Evolutionary conservation across 92 coral and sea anemone genomes (phyloP).

Genomic region (Zoanthus gigantus): DNA sequence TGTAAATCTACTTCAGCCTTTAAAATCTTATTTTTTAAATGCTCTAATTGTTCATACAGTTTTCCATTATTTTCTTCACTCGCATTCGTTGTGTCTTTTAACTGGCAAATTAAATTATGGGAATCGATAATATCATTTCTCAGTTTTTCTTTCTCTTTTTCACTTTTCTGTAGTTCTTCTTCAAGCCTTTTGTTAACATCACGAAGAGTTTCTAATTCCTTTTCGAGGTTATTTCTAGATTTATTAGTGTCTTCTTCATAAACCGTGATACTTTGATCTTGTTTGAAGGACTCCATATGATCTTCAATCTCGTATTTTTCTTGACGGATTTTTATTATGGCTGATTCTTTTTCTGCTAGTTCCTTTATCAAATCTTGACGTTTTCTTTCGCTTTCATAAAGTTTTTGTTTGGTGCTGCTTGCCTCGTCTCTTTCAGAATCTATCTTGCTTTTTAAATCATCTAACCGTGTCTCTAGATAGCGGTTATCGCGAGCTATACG

Average conservation of each 20-base stretch:
- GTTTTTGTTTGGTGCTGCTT: slow-evolving; percentile 51
- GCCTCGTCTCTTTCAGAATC: slow-evolving; percentile 69
- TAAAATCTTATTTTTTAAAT: slow-evolving; percentile 57
- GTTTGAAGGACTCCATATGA: slow-evolving; percentile 70
- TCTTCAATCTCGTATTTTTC: slow-evolving; percentile 53
- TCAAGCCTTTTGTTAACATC: slow-evolving; percentile 65
- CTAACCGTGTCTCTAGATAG: slow-evolving; percentile 58
- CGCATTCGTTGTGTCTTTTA: slow-evolving; percentile 65
- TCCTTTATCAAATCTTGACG: slow-evolving; percentile 57
- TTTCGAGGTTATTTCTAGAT: slow-evolving; percentile 59
- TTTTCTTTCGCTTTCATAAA: slow-evolving; percentile 65
- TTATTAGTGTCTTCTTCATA: slow-evolving; percentile 49
- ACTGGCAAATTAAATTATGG: slow-evolving; percentile 74
- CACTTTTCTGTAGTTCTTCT: slow-evolving; percentile 67
- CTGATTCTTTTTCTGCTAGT: slow-evolving; percentile 57
- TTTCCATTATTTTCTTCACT: slow-evolving; percentile 66
- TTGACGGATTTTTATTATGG: slow-evolving; percentile 52
- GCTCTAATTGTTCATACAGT: slow-evolving; percentile 66
- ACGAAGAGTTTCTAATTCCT: slow-evolving; percentile 39
- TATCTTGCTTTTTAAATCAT: slow-evolving; percentile 66
- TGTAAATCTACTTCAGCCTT: slow-evolving; percentile 68
- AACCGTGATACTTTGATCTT: slow-evolving; percentile 66
- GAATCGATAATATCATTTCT: slow-evolving; percentile 77
- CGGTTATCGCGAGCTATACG: slow-evolving; percentile 62
- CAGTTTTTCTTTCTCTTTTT: slow-evolving; percentile 79